These are phyloP conservation scores for Pangasianodon hypophthalmus DNA, from an alignment of 2,113 vertebrate genomes.

Conservation along the genomic window DNA sequence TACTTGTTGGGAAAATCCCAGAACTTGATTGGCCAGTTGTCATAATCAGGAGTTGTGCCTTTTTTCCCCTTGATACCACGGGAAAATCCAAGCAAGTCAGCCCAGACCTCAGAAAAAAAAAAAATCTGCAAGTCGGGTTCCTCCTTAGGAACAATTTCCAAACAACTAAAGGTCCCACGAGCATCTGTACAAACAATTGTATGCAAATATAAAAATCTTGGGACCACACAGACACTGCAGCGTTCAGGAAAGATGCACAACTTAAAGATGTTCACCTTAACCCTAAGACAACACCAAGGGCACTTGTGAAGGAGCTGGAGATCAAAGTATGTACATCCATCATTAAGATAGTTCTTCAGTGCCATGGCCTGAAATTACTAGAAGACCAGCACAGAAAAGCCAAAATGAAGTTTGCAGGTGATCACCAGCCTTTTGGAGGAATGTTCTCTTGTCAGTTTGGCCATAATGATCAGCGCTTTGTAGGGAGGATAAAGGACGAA, in stretches of 20 bases:
- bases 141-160: not conserved
- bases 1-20: not conserved
- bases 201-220: not conserved
- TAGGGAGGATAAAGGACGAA: not conserved
- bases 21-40: not conserved
- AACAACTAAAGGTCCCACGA: not conserved
- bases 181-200: not conserved
- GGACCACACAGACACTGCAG: no score
- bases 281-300: not conserved
- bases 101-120: not conserved
- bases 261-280: not conserved
- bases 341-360: not conserved
- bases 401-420: not conserved
- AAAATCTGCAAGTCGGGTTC: no score
- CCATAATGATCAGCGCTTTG: no score
- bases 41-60: not conserved
- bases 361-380: not conserved
- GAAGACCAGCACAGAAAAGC: not conserved
- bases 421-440: not conserved
- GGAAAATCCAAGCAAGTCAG: no score
- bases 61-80: not conserved
- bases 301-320: not conserved
- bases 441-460: not conserved
- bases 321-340: not conserved
- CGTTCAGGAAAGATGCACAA: not conserved